Conservation (phyloP, 1,140 invertebrate genomes). For the Ptiloglossa arizonensis region DNA sequence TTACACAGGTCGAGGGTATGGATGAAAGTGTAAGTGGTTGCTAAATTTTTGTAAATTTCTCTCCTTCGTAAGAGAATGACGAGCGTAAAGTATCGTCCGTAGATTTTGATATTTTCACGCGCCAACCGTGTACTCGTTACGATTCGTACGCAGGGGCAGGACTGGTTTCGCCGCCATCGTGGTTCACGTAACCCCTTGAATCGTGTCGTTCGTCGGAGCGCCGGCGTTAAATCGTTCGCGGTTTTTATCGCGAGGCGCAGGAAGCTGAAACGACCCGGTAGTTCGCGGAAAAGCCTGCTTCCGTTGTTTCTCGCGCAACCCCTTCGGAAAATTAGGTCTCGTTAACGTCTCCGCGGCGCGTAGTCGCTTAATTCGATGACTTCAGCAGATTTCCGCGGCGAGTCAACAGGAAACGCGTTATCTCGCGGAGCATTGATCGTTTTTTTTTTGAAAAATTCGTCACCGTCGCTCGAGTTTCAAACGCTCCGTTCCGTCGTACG, state of each 20-base stretch:
- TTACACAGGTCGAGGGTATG: no score
- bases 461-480: background rate
- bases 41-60: no score
- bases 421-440: slow-evolving; percentile 1
- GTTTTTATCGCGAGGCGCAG: background rate
- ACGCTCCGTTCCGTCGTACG: background rate
- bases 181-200: no score
- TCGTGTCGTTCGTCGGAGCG: background rate
- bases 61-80: no score
- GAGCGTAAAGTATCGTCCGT: no score
- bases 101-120: no score
- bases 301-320: background rate
- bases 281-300: background rate
- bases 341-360: background rate
- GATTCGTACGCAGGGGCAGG: no score
- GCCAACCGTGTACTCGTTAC: no score
- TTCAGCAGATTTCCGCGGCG: slow-evolving; percentile 22
- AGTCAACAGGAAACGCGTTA: slow-evolving; percentile 14
- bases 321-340: background rate
- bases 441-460: slow-evolving; percentile 13
- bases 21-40: no score
- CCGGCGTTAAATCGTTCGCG: background rate
- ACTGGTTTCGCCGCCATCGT: no score
- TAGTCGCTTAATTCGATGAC: slow-evolving; percentile 24
- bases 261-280: background rate